These are phyloP conservation scores for Dicranocentrus wangi DNA, from an alignment of 2,888 invertebrate species.

Conservation along the genomic window DNA sequence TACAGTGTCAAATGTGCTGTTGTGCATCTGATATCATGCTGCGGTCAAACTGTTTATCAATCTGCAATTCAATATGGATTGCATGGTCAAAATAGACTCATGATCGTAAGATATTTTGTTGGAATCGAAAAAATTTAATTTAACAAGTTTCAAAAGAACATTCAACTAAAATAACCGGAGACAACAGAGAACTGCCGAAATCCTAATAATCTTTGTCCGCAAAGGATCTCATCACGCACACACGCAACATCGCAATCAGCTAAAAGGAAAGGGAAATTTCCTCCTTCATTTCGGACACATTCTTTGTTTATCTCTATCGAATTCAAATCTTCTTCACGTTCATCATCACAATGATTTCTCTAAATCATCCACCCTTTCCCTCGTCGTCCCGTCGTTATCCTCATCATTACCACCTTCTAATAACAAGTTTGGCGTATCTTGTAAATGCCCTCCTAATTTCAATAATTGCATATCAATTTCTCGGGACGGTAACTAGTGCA, in stretches of 20 bases:
- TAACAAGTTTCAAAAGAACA: too few species aligned
- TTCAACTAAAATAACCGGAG: neutral
- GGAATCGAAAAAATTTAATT: too few species aligned
- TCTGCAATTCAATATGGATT: too few species aligned
- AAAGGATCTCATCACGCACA: neutral
- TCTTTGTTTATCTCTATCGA: too few species aligned
- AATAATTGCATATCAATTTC: conserved; percentile 50
- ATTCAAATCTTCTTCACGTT: too few species aligned
- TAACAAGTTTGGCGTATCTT: conserved; percentile 44
- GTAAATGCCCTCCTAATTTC: conserved; percentile 57
- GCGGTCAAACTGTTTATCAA: too few species aligned
- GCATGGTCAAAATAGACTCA: too few species aligned
- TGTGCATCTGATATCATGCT: too few species aligned
- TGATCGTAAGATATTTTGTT: too few species aligned
- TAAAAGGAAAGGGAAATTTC: neutral
- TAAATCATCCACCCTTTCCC: neutral
- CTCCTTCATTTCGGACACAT: neutral
- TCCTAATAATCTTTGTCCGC: neutral
- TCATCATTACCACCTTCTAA: conserved; percentile 44
- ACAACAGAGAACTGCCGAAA: neutral
- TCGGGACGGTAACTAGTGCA: conserved; percentile 36
- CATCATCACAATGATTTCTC: conserved; percentile 7
- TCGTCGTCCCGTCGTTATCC: neutral
- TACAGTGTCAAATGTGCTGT: too few species aligned
- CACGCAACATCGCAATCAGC: neutral